phyloP scores from a whole-genome alignment of 1,140 invertebrate genomes.

The Cyphomyrmex costatus region DNA sequence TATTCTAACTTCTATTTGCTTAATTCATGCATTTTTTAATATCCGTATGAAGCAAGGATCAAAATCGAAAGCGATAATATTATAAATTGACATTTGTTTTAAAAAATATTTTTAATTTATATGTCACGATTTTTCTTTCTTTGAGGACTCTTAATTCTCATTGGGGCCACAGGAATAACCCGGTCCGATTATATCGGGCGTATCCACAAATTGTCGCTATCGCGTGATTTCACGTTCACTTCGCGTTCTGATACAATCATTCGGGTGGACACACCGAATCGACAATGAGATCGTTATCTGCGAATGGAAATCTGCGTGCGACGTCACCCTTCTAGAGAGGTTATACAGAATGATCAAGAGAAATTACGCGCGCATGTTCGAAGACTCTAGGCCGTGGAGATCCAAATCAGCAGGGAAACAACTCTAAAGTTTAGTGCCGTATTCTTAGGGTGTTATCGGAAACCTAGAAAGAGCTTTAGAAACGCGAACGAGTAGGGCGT shows the following conservation, averaged over 20 bases:
- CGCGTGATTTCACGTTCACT: conserved; percentile 38
- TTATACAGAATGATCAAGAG: conserved; percentile 33
- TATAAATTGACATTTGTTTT: not conserved
- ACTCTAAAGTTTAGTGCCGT: conserved; percentile 15
- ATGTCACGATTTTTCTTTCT: not conserved
- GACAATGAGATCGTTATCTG: conserved; percentile 16
- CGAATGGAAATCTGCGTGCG: conserved; percentile 19
- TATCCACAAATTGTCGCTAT: conserved; percentile 46
- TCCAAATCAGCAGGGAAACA: conserved; percentile 19
- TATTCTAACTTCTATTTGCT: not conserved
- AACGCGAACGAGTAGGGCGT: not conserved
- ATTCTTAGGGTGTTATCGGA: conserved; percentile 25
- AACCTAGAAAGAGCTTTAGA: conserved; percentile 20
- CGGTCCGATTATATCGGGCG: not conserved
- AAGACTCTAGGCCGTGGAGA: conserved; percentile 19
- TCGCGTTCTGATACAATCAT: conserved; percentile 28
- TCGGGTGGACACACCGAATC: conserved; percentile 32
- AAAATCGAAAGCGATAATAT: not conserved
- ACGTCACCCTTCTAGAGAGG: not conserved
- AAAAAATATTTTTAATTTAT: not conserved
- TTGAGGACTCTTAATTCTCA: not conserved
- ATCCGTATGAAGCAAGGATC: not conserved
- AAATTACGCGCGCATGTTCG: conserved; percentile 45
- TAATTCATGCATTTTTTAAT: not conserved
- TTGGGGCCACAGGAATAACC: conserved; percentile 12